Conservation (phyloP, 2,113 vertebrate species). For the Oryzias curvinotus region DNA sequence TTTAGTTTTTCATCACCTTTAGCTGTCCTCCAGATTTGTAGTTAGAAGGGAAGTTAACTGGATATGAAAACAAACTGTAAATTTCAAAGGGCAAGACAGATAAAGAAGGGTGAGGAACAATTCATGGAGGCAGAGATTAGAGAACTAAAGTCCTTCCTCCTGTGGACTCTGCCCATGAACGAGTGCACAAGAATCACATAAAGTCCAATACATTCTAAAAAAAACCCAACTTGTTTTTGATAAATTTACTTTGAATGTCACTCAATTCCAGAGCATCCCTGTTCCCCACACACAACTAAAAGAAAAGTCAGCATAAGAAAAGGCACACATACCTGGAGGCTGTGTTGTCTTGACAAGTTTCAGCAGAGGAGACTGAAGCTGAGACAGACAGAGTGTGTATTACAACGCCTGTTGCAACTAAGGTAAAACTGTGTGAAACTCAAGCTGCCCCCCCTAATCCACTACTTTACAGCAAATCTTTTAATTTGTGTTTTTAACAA, state of each 20-base stretch:
- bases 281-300: not conserved
- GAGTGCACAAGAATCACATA: not conserved
- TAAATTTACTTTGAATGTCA: too few relatives aligned
- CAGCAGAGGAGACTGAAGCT: conserved; percentile 23
- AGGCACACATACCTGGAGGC: conserved; percentile 44
- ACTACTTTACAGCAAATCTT: not conserved
- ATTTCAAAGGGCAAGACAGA: conserved; percentile 57
- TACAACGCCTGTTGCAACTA: conserved; percentile 4
- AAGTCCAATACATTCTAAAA: too few relatives aligned
- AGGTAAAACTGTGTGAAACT: not conserved
- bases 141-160: conserved; percentile 42
- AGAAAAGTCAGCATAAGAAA: conserved; percentile 22
- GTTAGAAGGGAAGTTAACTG: not conserved
- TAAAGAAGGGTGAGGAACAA: conserved; percentile 40
- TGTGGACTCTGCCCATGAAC: conserved; percentile 53
- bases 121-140: conserved; percentile 30
- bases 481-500: not conserved
- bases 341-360: conserved; percentile 37
- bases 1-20: not conserved
- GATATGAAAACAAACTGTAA: not conserved
- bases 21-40: not conserved
- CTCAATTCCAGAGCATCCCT: too few relatives aligned
- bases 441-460: not conserved
- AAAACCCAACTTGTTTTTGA: too few relatives aligned
- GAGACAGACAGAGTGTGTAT: conserved; percentile 8